Base-by-base conservation (phyloP, 2,113 vertebrate species). In the Embiotoca jacksoni region DNA sequence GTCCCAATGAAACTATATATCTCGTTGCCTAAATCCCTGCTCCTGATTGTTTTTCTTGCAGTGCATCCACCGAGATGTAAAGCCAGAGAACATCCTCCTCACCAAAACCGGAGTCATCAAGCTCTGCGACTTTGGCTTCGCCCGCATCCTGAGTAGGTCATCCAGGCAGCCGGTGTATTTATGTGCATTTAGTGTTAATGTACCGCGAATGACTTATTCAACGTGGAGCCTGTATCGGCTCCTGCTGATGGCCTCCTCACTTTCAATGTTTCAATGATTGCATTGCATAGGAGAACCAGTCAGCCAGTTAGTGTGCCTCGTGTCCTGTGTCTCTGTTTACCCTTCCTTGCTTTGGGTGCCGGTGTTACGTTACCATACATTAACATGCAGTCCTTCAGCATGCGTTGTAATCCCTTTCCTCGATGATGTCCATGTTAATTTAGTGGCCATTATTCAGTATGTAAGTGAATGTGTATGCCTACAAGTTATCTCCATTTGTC, bases 41-140 rank as follows among this genome's bases (percentile, higher is more conserved):
- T 37, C 7, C 23, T 31, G 41, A 35, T 47, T 50, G 23, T 86
- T 88, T 87, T 32, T 85, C 78, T 89, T 78, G 52, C 92, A 99
- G 98, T 99, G 98, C 88, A 99, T 99, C 85, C 98, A 99, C 78
- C 94, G 98, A 2, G 98, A 99, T 4, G 97, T 99, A 16, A 99
- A 99, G 86, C 98, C 98, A 0, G 98, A 99, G 90, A 99, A 99
- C 90, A 99, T 99, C 92, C 96, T 99, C 69, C 95, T 99, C 79
- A 99, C 98, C 4, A 99, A 97, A 90, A 96, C 95, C 3, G 96
- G 94, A 0, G 94, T 99, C 88, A 96, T 99, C 92, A 99, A 99
- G 78, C 96, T 99, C 33, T 99, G 98, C 57, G 98, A 99, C 92
- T 99, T 99, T 3, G 98, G 98, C 85, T 99, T 99, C 68, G 98